Evolutionary conservation across 2,797 vertebrate genomes (phyloP), one percentile per base, ranked within the genome.

Genomic region (Meriones psammophilus): DNA sequence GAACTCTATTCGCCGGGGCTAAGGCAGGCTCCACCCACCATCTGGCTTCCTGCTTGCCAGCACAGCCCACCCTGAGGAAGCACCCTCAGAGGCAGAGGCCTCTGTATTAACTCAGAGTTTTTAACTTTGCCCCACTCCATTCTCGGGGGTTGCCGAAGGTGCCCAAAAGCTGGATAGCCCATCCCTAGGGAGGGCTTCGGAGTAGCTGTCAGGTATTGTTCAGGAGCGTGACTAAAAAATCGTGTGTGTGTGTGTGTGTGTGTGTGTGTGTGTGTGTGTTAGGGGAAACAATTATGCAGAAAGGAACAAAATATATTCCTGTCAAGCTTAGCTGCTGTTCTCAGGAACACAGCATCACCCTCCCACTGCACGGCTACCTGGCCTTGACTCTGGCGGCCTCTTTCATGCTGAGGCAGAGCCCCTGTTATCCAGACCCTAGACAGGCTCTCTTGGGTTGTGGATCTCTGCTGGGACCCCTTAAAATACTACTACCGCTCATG

Each of bases 221-320:
- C 42, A 62, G 90, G 69, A 84, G 33, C 26, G 6, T n/a, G 62
- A 79, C 78, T 68, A 79, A 83, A 79, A 95, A 77, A 33, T 12
- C 13, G 8, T 22, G 30, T 54, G 60, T 79, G 33, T 76, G 30
- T 22, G 42, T 77, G 24, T 69, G 28, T 56, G 79, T 76, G 30
- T 22, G 42, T 77, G 24, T 69, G 28, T 56, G 79, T 3, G 26
- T 36, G 33, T 54, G 24, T 50, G 74, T 3, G 24, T 24, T 6
- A 15, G 56, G 39, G 5, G 13, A n/a, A 73, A 92, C 62, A 96
- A 88, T 96, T 78, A 94, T 88, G 88, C 92, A 86, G 85, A 95
- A 95, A 91, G 88, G 88, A 96, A 88, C 58, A 84, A 89, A 95
- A 69, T 83, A 66, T 54, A 62, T 36, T 91, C 60, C 77, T 64